These are phyloP conservation scores for Oikopleura dioica DNA, from an alignment of 23 tunicate species.

Conservation along the genomic window DNA sequence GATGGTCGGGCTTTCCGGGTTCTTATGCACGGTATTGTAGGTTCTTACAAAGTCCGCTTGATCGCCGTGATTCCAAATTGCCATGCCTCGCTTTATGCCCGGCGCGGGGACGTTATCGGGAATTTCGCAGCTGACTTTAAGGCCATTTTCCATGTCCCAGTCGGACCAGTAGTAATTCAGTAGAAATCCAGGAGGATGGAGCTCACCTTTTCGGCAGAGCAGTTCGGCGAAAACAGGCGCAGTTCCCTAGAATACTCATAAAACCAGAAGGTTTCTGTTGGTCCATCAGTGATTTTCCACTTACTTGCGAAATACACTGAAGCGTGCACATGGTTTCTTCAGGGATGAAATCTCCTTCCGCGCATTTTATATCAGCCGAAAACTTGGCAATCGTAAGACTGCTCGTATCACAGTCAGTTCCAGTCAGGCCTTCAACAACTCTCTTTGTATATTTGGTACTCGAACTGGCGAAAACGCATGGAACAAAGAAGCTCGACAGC, in stretches of 20 bases:
- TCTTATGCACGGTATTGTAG: background rate
- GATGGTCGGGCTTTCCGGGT: background rate
- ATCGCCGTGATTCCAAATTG: background rate
- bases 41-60: background rate
- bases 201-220: background rate
- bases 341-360: background rate
- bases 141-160: background rate
- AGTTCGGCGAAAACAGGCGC: background rate
- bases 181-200: background rate
- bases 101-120: background rate
- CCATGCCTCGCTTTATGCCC: background rate
- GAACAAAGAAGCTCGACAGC: no score
- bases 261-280: no score
- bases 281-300: no score
- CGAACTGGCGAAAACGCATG: no score
- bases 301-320: no score
- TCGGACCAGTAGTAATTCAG: background rate
- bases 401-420: no score
- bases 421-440: no score
- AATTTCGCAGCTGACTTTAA: background rate
- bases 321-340: background rate
- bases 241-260: no score
- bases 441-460: no score
- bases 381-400: no score
- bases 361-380: no score